A percentile compares a stretch with the other conserved stretches of the same genome.
These are phyloP conservation scores for Tyria jacobaeae DNA, from an alignment of 2,888 invertebrate genomes.

Conservation along the genomic window DNA sequence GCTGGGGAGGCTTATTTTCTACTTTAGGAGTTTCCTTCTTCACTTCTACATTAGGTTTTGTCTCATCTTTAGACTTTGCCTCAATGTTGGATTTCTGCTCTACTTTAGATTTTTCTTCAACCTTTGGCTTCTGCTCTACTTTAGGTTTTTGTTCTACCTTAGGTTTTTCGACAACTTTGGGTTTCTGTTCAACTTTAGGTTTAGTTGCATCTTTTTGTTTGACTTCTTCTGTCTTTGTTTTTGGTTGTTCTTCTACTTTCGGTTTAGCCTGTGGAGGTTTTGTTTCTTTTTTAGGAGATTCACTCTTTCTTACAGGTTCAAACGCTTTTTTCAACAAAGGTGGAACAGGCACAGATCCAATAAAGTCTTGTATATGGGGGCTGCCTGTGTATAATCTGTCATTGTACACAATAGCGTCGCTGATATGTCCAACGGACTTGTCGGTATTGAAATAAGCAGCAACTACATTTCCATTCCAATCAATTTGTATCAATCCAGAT, in stretches of 20 bases:
- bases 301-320: constrained; percentile 24
- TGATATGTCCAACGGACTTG: constrained; percentile 81
- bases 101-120: constrained; percentile 36
- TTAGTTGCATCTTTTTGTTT: constrained; percentile 31
- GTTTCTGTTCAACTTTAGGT: constrained; percentile 36
- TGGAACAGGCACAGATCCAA: constrained; percentile 88
- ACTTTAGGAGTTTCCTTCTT: constrained; percentile 44
- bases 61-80: constrained; percentile 33
- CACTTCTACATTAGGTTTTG: constrained; percentile 43
- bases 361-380: constrained; percentile 87
- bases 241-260: constrained; percentile 6
- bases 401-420: constrained; percentile 89
- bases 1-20: constrained; percentile 17
- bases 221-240: constrained; percentile 32
- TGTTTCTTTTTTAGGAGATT: constrained; percentile 51
- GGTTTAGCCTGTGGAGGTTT: constrained; percentile 44
- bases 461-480: constrained; percentile 90
- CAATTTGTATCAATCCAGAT: constrained; percentile 88
- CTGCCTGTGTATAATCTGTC: constrained; percentile 89
- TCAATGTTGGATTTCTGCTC: constrained; percentile 30
- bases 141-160: constrained; percentile 40
- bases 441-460: constrained; percentile 89
- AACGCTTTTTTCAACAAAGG: constrained; percentile 79
- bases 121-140: constrained; percentile 31
- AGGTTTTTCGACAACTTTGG: constrained; percentile 47